Conservation (phyloP, 2,797 vertebrate genomes). For the Saguinus oedipus region DNA sequence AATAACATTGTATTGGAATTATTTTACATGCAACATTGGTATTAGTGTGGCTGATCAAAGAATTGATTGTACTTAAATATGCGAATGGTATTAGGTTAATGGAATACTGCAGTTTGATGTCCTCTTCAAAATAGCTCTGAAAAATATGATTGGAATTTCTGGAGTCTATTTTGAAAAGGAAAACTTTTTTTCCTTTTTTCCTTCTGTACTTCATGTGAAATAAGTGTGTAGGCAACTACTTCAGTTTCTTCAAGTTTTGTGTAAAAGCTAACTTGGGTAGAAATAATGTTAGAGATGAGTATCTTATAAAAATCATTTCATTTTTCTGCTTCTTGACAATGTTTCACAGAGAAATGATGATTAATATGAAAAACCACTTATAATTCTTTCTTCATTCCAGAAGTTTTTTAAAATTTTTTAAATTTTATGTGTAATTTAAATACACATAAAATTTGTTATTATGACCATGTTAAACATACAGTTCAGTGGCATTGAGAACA, state of each 20-base stretch:
- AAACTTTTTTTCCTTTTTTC: background rate
- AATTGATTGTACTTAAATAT: constrained; percentile 34
- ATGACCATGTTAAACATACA: background rate
- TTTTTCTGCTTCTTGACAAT: constrained; percentile 38
- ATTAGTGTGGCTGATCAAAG: constrained; percentile 32
- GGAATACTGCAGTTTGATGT: background rate
- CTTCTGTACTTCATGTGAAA: constrained; percentile 38
- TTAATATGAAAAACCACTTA: background rate
- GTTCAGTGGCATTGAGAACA: background rate
- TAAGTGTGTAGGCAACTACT: constrained; percentile 24
- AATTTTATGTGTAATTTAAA: background rate
- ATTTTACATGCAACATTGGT: background rate
- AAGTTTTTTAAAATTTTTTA: background rate
- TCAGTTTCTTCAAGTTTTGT: constrained; percentile 36
- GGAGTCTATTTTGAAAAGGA: constrained; percentile 33
- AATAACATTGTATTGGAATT: constrained; percentile 28
- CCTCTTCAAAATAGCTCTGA: constrained; percentile 26
- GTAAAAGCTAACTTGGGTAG: constrained; percentile 14
- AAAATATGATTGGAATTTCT: constrained; percentile 34
- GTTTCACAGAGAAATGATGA: constrained; percentile 10
- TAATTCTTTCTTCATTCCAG: background rate
- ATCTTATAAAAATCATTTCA: background rate
- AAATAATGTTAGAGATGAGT: constrained; percentile 33
- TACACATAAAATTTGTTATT: background rate
- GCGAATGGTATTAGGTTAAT: background rate